Evolutionary conservation across 2,113 vertebrate species (phyloP), one percentile per base, ranked within the genome.

Genomic region (Nycticebus coucang): DNA sequence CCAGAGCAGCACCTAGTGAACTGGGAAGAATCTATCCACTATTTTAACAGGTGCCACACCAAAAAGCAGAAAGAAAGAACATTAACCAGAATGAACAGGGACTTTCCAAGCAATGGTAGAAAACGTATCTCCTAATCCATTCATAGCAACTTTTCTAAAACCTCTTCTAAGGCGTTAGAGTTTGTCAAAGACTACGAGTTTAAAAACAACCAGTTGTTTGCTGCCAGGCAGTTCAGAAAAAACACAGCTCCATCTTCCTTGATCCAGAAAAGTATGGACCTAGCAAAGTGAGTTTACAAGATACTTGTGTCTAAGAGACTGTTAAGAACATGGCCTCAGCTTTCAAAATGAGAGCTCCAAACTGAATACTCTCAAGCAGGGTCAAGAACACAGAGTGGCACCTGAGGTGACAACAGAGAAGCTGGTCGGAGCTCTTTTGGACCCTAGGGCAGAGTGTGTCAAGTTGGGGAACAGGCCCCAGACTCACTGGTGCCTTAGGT

Each of bases 221-320:
- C 98, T 57, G 95, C 98, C 84, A 97, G 97, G 91, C 98, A 98
- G 95, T 98, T 99, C 93, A 98, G 98, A 95, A 99, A 98, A 96
- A 98, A 98, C 94, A 97, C 97, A 84, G 97, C 97, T n/a, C 98
- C 97, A 0, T 97, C 97, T 1, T 98, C 98, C 28, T 97, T 98
- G 0, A 97, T 98, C 88, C 99, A 99, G 87, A 99, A 99, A 97
- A 99, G 99, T 53, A 98, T 99, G 99, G 99, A 99, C 98, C 99
- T 99, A 62, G 98, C 99, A 60, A 99, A 99, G 97, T 99, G 99
- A 30, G 99, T 99, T 75, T 99, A 99, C 94, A 99, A 99, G 98
- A 99, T 99, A 86, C 98, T 99, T 66, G 99, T 99, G 96, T 99
- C 99, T 53, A 99, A 99, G 98, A 99, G 99, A 96, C 99, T 9